phyloP scores from a whole-genome alignment of 1,140 invertebrate species.

The Drosophila ananassae region DNA sequence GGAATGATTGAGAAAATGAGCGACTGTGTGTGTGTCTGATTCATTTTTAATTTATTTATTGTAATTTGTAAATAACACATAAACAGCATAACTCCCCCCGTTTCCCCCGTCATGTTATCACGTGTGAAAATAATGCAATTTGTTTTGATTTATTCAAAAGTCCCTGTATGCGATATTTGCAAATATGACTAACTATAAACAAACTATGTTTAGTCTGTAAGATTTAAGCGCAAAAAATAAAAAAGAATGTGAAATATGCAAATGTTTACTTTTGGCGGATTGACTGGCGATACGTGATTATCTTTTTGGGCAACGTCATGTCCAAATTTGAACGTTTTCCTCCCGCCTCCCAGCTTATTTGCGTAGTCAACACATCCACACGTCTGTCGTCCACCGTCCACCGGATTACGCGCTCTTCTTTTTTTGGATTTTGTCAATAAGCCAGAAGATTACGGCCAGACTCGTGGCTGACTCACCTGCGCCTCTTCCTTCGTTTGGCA shows the following conservation, averaged over 20 bases:
- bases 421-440: conserved; percentile 60
- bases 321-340: conserved; percentile 59
- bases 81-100: conserved; percentile 43
- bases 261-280: conserved; percentile 18
- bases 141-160: conserved; percentile 79
- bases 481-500: conserved; percentile 43
- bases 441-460: conserved; percentile 19
- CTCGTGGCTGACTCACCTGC: conserved; percentile 51
- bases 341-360: conserved; percentile 18
- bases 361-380: conserved; percentile 18
- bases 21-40: conserved; percentile 48
- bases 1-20: conserved; percentile 5
- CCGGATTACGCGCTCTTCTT: conserved; percentile 58
- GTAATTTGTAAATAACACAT: conserved; percentile 72
- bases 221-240: conserved; percentile 28
- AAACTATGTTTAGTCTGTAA: conserved; percentile 59
- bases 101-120: conserved; percentile 51
- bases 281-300: conserved; percentile 26
- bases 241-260: conserved; percentile 41
- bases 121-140: conserved; percentile 62
- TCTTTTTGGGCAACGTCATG: conserved; percentile 38
- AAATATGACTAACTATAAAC: conserved; percentile 64
- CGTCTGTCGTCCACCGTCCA: conserved; percentile 13
- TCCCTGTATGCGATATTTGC: conserved; percentile 80
- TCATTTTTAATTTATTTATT: conserved; percentile 80